These are phyloP conservation scores for Pangasius djambal DNA, from an alignment of 2,797 vertebrate genomes.

Conservation along the genomic window DNA sequence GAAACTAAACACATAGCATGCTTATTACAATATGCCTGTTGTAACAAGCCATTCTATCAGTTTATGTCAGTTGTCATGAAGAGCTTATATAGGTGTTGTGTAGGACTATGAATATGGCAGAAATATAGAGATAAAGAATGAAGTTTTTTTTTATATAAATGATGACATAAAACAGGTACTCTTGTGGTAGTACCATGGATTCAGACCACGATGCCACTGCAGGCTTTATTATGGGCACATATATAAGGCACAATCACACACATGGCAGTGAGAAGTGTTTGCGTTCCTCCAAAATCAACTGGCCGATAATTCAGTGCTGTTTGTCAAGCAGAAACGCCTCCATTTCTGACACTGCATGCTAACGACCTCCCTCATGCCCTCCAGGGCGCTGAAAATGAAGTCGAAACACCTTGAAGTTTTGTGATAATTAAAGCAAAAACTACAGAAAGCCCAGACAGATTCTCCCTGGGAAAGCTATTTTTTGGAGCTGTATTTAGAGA, in stretches of 20 bases:
- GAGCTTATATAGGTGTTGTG: background rate
- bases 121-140: background rate
- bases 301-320: background rate
- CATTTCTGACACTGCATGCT: background rate
- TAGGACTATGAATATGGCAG: background rate
- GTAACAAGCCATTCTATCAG: background rate
- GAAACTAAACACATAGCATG: background rate
- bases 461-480: constrained; percentile 16
- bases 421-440: constrained; percentile 23
- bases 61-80: background rate
- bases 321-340: background rate
- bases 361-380: constrained; percentile 18
- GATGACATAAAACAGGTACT: background rate
- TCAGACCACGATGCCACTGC: background rate
- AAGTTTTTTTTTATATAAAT: background rate
- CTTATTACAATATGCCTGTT: background rate
- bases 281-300: background rate
- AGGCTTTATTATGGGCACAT: background rate
- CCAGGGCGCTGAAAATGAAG: background rate
- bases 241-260: background rate
- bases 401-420: constrained; percentile 16
- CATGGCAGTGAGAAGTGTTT: background rate
- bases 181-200: background rate
- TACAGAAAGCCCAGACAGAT: background rate
- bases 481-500: background rate